Evolutionary conservation across 1,140 invertebrate genomes (phyloP).

Genomic region (Eufriesea mexicana): DNA sequence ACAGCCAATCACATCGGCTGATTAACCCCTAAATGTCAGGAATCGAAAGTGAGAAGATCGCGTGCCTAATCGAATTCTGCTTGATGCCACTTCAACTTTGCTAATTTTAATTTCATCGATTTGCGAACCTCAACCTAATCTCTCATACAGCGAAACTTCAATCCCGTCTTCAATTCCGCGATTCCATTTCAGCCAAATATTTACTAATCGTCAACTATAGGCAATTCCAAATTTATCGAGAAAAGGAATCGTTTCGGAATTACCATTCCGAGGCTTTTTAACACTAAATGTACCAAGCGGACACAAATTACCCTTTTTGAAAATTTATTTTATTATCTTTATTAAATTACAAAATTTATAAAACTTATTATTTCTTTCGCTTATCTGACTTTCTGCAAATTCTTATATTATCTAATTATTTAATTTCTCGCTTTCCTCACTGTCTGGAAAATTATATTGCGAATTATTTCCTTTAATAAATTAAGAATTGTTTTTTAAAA

Average conservation of each 20-base stretch:
- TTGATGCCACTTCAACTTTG: background rate
- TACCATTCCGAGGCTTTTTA: background rate
- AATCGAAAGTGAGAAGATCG: background rate
- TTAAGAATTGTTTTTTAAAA: too few species aligned
- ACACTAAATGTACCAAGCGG: too few species aligned
- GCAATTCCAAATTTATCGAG: background rate
- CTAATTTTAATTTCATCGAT: constrained; percentile 18
- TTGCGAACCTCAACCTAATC: too few species aligned
- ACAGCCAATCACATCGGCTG: background rate
- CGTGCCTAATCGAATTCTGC: constrained; percentile 5
- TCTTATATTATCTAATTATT: too few species aligned
- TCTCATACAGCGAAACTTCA: background rate
- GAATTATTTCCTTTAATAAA: too few species aligned
- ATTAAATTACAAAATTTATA: too few species aligned
- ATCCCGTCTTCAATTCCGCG: background rate
- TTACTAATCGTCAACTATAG: background rate
- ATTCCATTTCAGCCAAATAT: background rate
- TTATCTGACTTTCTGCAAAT: too few species aligned
- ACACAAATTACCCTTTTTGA: too few species aligned
- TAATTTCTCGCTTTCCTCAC: too few species aligned
- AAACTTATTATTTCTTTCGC: too few species aligned
- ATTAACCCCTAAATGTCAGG: background rate
- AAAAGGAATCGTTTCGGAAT: background rate
- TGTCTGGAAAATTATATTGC: too few species aligned
- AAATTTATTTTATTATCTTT: too few species aligned